These are phyloP conservation scores for Callopanchax toddi DNA, from an alignment of 2,113 vertebrate species.

Conservation along the genomic window DNA sequence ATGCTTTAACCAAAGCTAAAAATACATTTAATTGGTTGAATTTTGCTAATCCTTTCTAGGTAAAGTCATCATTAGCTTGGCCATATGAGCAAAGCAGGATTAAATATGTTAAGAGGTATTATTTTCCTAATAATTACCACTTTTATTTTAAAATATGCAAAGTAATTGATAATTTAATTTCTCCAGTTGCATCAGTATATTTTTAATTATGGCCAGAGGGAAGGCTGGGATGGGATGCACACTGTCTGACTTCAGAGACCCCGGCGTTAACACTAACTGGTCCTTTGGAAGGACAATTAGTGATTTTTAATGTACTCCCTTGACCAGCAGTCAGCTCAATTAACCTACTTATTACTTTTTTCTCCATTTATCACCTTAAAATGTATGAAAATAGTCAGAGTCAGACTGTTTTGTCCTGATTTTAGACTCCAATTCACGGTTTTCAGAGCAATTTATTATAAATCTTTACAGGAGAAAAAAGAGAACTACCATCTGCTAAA, in stretches of 20 bases:
- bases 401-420: not conserved
- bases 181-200: not conserved
- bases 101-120: not conserved
- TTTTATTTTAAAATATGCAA: not conserved
- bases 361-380: not conserved
- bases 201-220: not conserved
- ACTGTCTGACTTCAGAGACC: constrained; percentile 1
- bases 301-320: constrained; percentile 15
- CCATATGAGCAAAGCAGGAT: not conserved
- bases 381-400: constrained; percentile 1
- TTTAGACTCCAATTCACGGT: not conserved
- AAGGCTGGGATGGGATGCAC: not conserved
- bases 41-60: not conserved
- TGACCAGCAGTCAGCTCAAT: constrained; percentile 6
- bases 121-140: not conserved
- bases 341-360: constrained; percentile 7
- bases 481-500: too few species aligned
- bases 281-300: constrained; percentile 6
- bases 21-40: too few species aligned
- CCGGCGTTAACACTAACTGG: not conserved
- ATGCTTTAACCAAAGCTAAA: too few species aligned
- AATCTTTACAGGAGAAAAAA: too few species aligned
- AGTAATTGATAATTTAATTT: not conserved
- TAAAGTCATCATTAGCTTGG: not conserved
- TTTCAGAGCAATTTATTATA: not conserved